Evolutionary conservation across 2,888 invertebrate genomes (phyloP), one percentile per base, ranked within the genome.

Genomic region (Miltochrista miniata): DNA sequence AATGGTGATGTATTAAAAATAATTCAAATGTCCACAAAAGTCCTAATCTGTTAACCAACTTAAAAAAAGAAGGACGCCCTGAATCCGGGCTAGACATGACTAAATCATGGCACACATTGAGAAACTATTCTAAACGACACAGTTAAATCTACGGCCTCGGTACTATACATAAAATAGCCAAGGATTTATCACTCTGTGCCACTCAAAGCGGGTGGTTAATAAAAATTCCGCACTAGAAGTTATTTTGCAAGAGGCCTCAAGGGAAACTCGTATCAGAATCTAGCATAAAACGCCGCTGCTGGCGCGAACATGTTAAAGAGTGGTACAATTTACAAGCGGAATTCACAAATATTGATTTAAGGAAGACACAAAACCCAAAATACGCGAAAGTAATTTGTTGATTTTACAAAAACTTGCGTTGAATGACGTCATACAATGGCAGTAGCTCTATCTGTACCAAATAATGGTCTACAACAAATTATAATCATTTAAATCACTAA

Each of bases 181-280:
- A 46, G 51, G 59, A 68, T 68, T 68, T 68, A 68, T 68, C 56
- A 64, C 59, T 49, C 50, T n/a, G 51, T 48, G 61, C 68, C 51
- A 58, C 62, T 70, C 66, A 77, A 74, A 80, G 75, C 68, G 71
- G 68, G 70, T 68, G 81, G 85, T 85, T 86, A 85, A 86, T 87
- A 87, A 87, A 88, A 87, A 88, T 87, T 86, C 85, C 85, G 75
- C 79, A 81, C 78, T 84, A 83, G 77, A 80, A 86, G 85, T 85
- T 88, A 87, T 86, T 85, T 81, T 81, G 83, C 78, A 76, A 76
- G 74, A 76, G 83, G 79, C 82, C 86, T 74, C 81, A 44, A 51
- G 85, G 83, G 86, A 79, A 68, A 61, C 76, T 74, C 79, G 81
- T 83, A 84, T 85, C 84, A 84, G 85, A 77, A 74, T 72, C 83